Evolutionary conservation across 2,797 vertebrate genomes (phyloP).

Genomic region (Borostomias antarcticus): DNA sequence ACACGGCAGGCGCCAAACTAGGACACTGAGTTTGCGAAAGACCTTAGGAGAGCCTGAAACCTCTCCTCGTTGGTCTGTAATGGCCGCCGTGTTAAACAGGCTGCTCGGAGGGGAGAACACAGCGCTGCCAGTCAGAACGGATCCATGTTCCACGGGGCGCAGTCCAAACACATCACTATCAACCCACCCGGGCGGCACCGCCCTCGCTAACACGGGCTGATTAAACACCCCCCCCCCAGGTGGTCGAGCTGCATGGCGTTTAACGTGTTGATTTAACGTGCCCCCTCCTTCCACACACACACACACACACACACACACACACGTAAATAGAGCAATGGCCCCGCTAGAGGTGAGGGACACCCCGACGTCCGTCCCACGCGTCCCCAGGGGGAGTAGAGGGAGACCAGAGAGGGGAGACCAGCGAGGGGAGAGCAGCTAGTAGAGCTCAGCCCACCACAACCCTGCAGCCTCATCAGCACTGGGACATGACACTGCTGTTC

Average conservation of each 20-base stretch:
- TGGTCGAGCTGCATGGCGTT: neutral
- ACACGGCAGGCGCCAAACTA: no score
- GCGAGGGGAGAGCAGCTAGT: conserved; percentile 29
- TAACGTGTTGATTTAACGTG: conserved; percentile 19
- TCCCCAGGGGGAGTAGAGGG: conserved; percentile 31
- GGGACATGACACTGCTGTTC: conserved; percentile 31
- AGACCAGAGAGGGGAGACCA: conserved; percentile 27
- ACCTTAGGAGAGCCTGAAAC: neutral
- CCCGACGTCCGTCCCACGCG: conserved; percentile 27
- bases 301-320: conserved; percentile 4
- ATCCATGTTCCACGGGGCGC: conserved; percentile 15
- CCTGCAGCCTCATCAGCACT: conserved; percentile 23
- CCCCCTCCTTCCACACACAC: conserved; percentile 2
- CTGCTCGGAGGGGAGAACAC: no score
- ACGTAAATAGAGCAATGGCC: neutral
- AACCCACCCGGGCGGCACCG: conserved; percentile 7
- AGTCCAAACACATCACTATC: conserved; percentile 13
- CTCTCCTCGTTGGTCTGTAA: conserved; percentile 25
- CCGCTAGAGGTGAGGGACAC: conserved; percentile 38
- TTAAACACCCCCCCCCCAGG: neutral
- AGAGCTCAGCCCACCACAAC: conserved; percentile 7
- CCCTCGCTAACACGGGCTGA: neutral
- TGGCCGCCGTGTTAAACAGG: conserved; percentile 36
- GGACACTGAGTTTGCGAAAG: neutral
- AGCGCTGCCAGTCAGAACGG: conserved; percentile 23